Evolutionary conservation across 2,113 vertebrate species (phyloP), one percentile per base, ranked within the genome.

Genomic region (Triplophysa tibetana): DNA sequence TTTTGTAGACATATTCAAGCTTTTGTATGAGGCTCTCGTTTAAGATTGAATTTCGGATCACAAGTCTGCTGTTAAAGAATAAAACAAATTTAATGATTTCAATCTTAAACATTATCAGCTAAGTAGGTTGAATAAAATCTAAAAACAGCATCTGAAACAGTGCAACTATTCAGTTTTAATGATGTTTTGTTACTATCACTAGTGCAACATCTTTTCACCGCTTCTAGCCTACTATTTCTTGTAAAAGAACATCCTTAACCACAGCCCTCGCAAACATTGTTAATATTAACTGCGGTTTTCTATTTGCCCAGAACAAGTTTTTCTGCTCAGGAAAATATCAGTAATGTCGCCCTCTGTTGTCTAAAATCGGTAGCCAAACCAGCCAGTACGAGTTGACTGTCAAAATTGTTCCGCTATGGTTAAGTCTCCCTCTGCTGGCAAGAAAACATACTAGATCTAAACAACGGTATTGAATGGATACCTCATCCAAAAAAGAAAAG

Each of bases 401-500:
- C 13, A 14, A 16, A 16, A 52, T 1, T 52, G 16, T 17, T 52
- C 14, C 50, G 26, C 16, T 24, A 45, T 14, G 12, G 16, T 23
- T 26, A 24, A 52, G 73, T 77, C 58, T 45, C 73, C 66, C 54
- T 70, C 79, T 81, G 2, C 50, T 69, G 64, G 72, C 23, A 69
- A 6, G 14, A 41, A 75, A 24, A 21, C 26, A 8, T 41, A 50
- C 12, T 68, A 21, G 54, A 81, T 12, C 0, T 10, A 61, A 56
- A 64, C n/a, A 38, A 7, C 6, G 6, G 33, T 7, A 38, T 38
- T 38, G 7, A 38, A 8, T 6, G 33, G 33, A 7, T 38, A 38
- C 33, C 7, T 38, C 33, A 38, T 5, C 33, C 33, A 6, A 38
- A 38, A 38, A 38, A 7, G 29, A 29, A 29, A 2, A 29, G 2